phyloP scores from a whole-genome alignment of 2,797 vertebrate genomes.

The Eidolon dupreanum region DNA sequence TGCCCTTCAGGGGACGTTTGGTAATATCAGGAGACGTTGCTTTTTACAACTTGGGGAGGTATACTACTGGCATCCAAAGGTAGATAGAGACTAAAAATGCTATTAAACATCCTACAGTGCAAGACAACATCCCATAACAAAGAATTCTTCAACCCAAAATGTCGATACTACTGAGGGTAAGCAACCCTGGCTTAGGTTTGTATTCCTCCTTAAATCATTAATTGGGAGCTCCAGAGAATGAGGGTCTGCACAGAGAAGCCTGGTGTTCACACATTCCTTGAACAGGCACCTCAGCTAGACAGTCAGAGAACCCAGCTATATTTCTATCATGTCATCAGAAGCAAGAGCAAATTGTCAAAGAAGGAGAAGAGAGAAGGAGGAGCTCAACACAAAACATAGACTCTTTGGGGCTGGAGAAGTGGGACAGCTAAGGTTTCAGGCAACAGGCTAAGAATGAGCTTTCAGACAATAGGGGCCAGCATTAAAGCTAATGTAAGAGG shows the following conservation, averaged over 20 bases:
- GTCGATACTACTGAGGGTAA: neutral
- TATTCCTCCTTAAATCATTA: neutral
- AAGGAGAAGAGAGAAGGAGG: neutral
- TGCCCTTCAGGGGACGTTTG: neutral
- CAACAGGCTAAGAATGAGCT: neutral
- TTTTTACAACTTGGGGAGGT: neutral
- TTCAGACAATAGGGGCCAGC: neutral
- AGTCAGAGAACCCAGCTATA: neutral
- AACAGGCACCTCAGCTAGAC: neutral
- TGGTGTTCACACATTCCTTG: too few species aligned
- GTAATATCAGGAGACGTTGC: neutral
- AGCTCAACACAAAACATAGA: rapidly evolving
- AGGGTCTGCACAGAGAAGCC: neutral
- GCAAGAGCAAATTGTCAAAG: neutral
- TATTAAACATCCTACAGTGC: neutral
- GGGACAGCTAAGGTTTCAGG: too few species aligned
- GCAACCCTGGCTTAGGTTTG: neutral
- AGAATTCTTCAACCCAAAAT: neutral
- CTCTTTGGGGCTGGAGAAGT: neutral
- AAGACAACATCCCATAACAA: neutral
- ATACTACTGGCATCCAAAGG: neutral
- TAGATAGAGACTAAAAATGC: neutral
- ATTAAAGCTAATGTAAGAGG: rapidly evolving
- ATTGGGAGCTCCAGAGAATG: neutral
- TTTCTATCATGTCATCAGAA: neutral